Evolutionary conservation across 1,140 invertebrate species (phyloP).

Genomic region (Micrasema longulum): DNA sequence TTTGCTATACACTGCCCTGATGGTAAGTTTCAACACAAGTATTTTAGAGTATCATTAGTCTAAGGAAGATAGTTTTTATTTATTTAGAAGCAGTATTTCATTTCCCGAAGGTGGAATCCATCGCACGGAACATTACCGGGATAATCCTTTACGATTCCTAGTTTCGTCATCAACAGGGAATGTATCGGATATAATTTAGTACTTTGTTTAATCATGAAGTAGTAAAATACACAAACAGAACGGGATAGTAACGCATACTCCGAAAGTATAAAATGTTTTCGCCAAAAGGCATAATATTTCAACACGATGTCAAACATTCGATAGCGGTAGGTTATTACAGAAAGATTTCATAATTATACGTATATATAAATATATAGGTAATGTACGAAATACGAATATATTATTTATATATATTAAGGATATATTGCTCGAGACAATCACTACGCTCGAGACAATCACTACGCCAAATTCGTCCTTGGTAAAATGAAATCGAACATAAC

Average conservation of each 20-base stretch:
- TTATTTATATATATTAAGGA: conserved; percentile 5
- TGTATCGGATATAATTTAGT: conserved; percentile 39
- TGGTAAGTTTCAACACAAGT: conserved; percentile 48
- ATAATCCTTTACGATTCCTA: background rate
- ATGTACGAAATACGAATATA: no score
- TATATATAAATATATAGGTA: no score
- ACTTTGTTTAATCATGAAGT: conserved; percentile 44
- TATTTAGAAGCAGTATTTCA: conserved; percentile 60
- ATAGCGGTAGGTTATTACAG: conserved; percentile 4
- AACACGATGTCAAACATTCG: conserved; percentile 19
- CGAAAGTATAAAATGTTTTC: conserved; percentile 13
- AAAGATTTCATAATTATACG: no score
- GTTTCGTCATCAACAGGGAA: conserved; percentile 24
- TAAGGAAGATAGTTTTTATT: conserved; percentile 55
- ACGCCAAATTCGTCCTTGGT: conserved; percentile 50
- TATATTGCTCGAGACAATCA: conserved; percentile 22
- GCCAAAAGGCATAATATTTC: conserved; percentile 26
- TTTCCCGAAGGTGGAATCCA: conserved; percentile 60
- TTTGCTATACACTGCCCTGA: conserved; percentile 51
- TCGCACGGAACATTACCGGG: no score
- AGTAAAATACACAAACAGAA: conserved; percentile 29
- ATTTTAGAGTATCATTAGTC: conserved; percentile 52
- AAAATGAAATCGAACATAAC: conserved; percentile 46
- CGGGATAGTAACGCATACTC: background rate
- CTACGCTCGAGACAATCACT: conserved; percentile 47